Conservation (phyloP, 2,113 vertebrate genomes). For the Pontoporia blainvillei region DNA sequence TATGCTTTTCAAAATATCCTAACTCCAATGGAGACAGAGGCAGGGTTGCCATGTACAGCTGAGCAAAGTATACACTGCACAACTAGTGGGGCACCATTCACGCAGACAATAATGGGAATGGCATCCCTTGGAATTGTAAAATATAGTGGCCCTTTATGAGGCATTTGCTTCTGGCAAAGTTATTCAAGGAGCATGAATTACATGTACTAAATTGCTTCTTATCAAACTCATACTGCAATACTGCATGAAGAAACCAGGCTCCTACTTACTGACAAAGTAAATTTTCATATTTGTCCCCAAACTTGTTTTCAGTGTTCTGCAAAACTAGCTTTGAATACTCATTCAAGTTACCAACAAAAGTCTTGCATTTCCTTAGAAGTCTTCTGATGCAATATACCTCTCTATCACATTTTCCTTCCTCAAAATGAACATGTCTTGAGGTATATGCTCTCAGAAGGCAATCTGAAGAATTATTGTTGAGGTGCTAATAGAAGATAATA, state of each 20-base stretch:
- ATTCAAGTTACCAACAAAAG: neutral
- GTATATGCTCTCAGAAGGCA: neutral
- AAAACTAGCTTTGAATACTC: neutral
- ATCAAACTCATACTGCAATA: neutral
- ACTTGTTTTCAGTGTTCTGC: neutral
- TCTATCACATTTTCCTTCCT: neutral
- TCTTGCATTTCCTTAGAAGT: neutral
- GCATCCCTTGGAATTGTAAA: neutral
- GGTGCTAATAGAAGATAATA: neutral
- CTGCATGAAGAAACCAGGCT: neutral
- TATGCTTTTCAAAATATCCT: neutral
- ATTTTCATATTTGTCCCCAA: neutral
- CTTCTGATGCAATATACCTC: neutral
- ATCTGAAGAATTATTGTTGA: neutral
- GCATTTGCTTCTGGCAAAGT: neutral
- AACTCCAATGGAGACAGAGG: neutral
- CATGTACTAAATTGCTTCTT: neutral
- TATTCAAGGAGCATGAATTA: neutral
- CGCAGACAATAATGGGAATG: neutral
- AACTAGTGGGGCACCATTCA: neutral
- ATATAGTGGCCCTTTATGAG: neutral
- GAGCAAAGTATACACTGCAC: neutral
- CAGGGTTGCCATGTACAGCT: neutral
- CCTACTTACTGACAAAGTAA: neutral
- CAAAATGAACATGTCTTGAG: conserved; percentile 14